Evolutionary conservation across 2,888 invertebrate genomes (phyloP).

Genomic region (Erebia aethiops): DNA sequence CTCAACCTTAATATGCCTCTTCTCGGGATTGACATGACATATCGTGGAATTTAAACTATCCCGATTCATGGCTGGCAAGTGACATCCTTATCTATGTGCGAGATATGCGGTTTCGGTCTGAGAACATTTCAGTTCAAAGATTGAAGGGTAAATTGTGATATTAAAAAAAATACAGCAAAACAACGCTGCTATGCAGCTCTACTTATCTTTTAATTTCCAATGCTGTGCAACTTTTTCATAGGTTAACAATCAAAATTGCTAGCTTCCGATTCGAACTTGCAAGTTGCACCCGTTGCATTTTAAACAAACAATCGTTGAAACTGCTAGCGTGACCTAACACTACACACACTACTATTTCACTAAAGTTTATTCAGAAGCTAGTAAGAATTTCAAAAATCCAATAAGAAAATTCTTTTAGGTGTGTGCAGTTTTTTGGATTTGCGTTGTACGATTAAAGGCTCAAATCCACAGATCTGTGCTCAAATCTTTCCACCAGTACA

Average conservation of each 20-base stretch:
- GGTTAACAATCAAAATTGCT: background rate
- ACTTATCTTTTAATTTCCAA: background rate
- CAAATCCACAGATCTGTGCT: too few relatives aligned
- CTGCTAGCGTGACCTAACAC: background rate
- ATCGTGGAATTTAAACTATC: conserved; percentile 17
- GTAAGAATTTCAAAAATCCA: background rate
- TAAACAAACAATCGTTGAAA: background rate
- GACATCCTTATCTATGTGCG: conserved; percentile 7
- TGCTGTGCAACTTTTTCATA: background rate
- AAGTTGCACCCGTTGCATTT: too few relatives aligned
- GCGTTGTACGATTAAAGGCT: background rate
- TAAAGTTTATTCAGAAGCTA: background rate
- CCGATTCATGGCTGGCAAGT: conserved; percentile 8
- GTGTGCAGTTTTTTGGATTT: background rate
- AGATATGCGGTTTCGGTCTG: background rate
- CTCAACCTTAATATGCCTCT: conserved; percentile 79
- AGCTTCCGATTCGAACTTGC: too few relatives aligned
- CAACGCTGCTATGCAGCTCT: too few relatives aligned
- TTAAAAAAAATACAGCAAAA: too few relatives aligned
- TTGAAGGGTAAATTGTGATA: background rate
- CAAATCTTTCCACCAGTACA: too few relatives aligned
- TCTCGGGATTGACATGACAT: conserved; percentile 60
- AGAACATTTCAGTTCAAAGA: background rate
- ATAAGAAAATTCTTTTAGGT: background rate
- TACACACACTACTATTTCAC: background rate